Percentiles rank a stretch among this genome's conserved stretches.
Conservation (phyloP, 2,113 vertebrate species). For the Perca flavescens region DNA sequence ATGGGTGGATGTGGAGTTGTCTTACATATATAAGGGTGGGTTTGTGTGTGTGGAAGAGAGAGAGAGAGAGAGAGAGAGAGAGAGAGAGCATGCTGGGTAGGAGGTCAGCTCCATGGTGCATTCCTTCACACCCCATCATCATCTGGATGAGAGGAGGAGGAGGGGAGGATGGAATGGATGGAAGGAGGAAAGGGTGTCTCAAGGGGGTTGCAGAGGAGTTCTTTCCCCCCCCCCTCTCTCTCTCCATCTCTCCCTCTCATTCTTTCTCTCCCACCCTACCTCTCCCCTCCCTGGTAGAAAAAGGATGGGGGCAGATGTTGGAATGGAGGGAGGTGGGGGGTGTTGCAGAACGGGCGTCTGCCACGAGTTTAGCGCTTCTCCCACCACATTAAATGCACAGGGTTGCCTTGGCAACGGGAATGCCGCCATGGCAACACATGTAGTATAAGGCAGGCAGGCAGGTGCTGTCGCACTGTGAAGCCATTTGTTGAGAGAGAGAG, state of each 20-base stretch:
- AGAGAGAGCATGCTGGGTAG: conserved; percentile 58
- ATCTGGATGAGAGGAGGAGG: conserved; percentile 81
- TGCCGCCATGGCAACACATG: conserved; percentile 83
- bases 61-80: not conserved
- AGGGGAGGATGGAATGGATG: conserved; percentile 40
- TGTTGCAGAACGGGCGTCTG: conserved; percentile 50
- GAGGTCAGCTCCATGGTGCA: conserved; percentile 80
- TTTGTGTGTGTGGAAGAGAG: not conserved
- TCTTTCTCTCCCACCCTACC: not conserved
- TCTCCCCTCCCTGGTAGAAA: conserved; percentile 16
- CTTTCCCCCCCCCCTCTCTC: conserved; percentile 6
- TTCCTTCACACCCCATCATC: conserved; percentile 89
- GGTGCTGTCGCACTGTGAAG: conserved; percentile 88
- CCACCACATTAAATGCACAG: conserved; percentile 75
- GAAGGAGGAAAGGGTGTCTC: conserved; percentile 76
- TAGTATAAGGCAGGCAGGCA: conserved; percentile 81
- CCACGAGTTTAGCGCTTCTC: conserved; percentile 70
- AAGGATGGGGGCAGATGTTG: conserved; percentile 29
- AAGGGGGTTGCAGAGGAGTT: conserved; percentile 71
- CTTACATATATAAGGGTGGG: not conserved
- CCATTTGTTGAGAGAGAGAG: conserved; percentile 83
- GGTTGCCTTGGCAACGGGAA: conserved; percentile 77
- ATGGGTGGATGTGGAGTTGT: not conserved
- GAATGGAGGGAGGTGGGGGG: not conserved
- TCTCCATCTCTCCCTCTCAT: not conserved